Conservation (phyloP, 2,113 vertebrate species). For the Onychostoma macrolepis region DNA sequence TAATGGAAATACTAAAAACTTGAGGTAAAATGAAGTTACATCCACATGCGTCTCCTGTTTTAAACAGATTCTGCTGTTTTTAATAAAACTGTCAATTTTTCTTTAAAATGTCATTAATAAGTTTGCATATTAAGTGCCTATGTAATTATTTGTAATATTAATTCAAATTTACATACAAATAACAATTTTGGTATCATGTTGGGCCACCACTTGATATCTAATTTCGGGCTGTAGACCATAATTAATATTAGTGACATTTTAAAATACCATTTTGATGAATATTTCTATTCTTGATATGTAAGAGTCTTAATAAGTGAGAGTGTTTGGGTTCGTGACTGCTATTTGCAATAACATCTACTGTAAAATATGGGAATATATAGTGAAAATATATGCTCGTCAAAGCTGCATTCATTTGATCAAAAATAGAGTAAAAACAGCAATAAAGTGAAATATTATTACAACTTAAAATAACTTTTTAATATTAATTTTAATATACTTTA, state of each 20-base stretch:
- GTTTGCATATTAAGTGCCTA: neutral
- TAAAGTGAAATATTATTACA: neutral
- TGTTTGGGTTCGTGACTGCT: neutral
- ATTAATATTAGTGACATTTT: neutral
- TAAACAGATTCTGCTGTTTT: neutral
- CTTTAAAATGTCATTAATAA: neutral
- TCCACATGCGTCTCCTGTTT: neutral
- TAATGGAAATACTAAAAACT: neutral
- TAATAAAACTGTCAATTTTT: neutral
- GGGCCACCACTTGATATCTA: neutral
- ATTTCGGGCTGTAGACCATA: neutral
- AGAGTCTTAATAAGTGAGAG: neutral
- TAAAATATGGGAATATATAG: too few relatives aligned
- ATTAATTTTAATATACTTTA: neutral
- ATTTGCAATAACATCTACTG: neutral
- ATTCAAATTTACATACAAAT: neutral
- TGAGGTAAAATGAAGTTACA: neutral
- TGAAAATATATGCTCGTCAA: neutral
- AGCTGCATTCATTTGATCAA: neutral
- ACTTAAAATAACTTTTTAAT: neutral
- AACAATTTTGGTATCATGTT: neutral
- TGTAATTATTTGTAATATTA: neutral
- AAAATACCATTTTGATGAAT: neutral
- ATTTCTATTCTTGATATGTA: neutral
- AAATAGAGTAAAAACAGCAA: neutral